These are phyloP conservation scores for Tachina fera DNA, from an alignment of 2,888 invertebrate genomes.

Conservation along the genomic window DNA sequence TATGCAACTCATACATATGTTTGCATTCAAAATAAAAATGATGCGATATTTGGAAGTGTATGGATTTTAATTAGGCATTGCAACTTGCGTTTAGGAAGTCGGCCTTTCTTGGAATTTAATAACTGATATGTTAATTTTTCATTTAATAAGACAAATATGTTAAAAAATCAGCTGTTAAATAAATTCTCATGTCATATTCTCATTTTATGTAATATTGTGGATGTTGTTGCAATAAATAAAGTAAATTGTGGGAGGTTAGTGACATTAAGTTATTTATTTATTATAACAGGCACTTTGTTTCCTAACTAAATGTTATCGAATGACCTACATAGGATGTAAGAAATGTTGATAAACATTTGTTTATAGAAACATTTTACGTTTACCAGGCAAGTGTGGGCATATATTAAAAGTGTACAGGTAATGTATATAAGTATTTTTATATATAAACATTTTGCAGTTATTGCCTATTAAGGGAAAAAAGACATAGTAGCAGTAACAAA, in stretches of 20 bases:
- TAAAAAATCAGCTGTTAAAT: not conserved
- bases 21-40: too few species aligned
- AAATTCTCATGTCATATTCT: not conserved
- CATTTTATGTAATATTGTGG: not conserved
- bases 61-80: too few species aligned
- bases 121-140: not conserved
- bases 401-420: too few species aligned
- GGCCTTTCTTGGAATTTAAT: not conserved
- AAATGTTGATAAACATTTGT: constrained; percentile 10
- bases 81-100: too few species aligned
- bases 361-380: not conserved
- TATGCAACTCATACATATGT: too few species aligned
- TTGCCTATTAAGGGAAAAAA: too few species aligned
- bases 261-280: not conserved
- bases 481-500: too few species aligned
- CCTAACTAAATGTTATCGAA: not conserved
- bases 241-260: constrained; percentile 1
- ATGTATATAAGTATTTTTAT: too few species aligned
- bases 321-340: not conserved
- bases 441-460: too few species aligned
- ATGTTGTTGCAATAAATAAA: not conserved
- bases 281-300: not conserved
- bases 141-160: too few species aligned
- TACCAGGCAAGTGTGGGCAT: too few species aligned
- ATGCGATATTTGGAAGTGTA: too few species aligned